Evolutionary conservation across 2,888 invertebrate genomes (phyloP), one percentile per base, ranked within the genome.

Genomic region (Xylocampa areola): DNA sequence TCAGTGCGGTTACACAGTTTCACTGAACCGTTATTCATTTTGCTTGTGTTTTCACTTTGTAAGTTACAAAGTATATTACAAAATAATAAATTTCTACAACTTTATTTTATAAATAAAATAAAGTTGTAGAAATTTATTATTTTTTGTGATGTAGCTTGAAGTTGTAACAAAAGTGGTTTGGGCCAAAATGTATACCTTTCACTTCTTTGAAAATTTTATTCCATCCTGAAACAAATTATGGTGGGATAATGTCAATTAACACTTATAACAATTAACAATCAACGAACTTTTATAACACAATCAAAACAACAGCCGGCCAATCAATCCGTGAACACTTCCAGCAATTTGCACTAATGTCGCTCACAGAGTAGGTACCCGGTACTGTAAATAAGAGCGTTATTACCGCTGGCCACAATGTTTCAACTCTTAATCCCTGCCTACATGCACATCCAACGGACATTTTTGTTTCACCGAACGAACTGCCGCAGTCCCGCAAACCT

Each of bases 371-470:
- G n/a, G n/a, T n/a, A n/a, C n/a, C n/a, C n/a, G n/a, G 49, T 51
- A 45, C 66, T 52, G 54, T 69, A 72, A 72, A 74, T 67, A 70
- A 62, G 49, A 41, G 55, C 29, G 58, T 54, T 68, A 73, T 70
- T 73, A 61, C 58, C 7, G 32, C 32, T 30, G 43, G 47, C 57
- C 62, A 61, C 74, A 68, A 75, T 76, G 73, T 76, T 77, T 81
- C 82, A 80, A 70, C 69, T 68, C 54, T 60, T 80, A 82, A 79
- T 79, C 77, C 77, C 64, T 59, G 48, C 58, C 67, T 67, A 54
- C 67, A 63, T 65, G 71, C 69, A 68, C 57, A 40, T 58, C 51
- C 59, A 21, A 40, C 52, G 43, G 68, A 59, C 68, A 75, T 73
- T 75, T 73, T 73, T 79, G 72, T 72, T 75, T 62, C 51, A 48